Conservation (phyloP, 2,113 vertebrate genomes). For the Ahaetulla prasina region DNA sequence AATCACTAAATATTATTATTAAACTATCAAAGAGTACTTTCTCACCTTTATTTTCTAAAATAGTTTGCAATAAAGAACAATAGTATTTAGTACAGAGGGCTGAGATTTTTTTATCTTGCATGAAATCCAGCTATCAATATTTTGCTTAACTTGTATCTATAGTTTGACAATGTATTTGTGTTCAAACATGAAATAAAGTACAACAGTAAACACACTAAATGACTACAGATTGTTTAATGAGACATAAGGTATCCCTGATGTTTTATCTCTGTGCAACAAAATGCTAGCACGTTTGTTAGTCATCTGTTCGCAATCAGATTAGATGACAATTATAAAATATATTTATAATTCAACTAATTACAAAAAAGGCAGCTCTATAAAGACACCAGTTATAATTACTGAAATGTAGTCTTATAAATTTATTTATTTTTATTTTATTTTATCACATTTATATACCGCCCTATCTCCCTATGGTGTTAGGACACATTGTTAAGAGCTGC, state of each 20-base stretch:
- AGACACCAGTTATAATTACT: neutral
- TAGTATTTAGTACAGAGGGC: neutral
- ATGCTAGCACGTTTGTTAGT: neutral
- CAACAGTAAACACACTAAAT: neutral
- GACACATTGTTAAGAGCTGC: neutral
- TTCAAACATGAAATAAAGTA: neutral
- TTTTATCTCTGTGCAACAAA: neutral
- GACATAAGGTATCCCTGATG: neutral
- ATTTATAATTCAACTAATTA: constrained; percentile 19
- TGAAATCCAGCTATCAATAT: constrained; percentile 3
- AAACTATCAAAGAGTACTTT: neutral
- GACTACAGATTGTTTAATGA: neutral
- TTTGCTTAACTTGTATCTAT: neutral
- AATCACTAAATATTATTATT: neutral
- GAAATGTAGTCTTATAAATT: neutral
- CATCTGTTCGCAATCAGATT: neutral
- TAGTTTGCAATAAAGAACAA: neutral
- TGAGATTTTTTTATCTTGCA: neutral
- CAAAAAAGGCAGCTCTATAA: neutral
- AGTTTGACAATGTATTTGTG: neutral
- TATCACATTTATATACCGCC: no score
- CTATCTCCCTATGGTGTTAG: no score
- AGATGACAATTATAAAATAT: neutral
- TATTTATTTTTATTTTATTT: no score
- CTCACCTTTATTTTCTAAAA: neutral